phyloP scores from a whole-genome alignment of 2,888 invertebrate genomes.

The Hymenopus coronatus region DNA sequence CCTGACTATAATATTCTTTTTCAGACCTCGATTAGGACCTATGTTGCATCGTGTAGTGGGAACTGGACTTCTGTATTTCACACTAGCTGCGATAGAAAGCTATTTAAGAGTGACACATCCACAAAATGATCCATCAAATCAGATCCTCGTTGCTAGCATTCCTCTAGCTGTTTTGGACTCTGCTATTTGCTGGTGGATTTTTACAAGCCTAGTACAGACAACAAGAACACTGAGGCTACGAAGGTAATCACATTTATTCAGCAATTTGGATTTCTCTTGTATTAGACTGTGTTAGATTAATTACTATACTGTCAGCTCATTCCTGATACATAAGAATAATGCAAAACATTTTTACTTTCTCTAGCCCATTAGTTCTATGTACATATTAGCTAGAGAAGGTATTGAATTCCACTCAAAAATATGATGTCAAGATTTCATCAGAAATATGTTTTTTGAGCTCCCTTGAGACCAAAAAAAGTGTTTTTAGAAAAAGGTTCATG shows the following conservation, averaged over 20 bases:
- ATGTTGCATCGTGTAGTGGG: slow-evolving; percentile 85
- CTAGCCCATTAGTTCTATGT: too few species aligned
- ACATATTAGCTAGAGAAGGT: too few species aligned
- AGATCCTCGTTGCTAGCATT: slow-evolving; percentile 73
- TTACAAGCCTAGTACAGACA: slow-evolving; percentile 82
- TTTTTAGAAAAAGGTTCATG: too few species aligned
- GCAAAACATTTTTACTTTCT: too few species aligned
- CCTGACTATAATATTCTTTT: not conserved
- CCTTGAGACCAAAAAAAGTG: too few species aligned
- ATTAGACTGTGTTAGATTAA: too few species aligned
- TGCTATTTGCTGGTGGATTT: slow-evolving; percentile 94
- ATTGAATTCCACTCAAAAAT: too few species aligned
- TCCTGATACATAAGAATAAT: too few species aligned
- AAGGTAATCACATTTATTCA: slow-evolving; percentile 48
- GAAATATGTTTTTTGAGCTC: too few species aligned
- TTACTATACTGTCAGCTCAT: too few species aligned
- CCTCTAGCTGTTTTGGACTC: slow-evolving; percentile 83
- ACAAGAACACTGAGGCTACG: slow-evolving; percentile 83
- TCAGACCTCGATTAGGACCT: slow-evolving; percentile 82
- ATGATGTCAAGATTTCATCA: too few species aligned
- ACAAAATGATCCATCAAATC: slow-evolving; percentile 60
- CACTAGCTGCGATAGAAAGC: slow-evolving; percentile 81
- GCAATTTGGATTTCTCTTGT: too few species aligned
- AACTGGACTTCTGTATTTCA: slow-evolving; percentile 78
- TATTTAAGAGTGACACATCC: slow-evolving; percentile 68